Conservation (phyloP, 2,113 vertebrate species). For the Formicarius rufipectus region DNA sequence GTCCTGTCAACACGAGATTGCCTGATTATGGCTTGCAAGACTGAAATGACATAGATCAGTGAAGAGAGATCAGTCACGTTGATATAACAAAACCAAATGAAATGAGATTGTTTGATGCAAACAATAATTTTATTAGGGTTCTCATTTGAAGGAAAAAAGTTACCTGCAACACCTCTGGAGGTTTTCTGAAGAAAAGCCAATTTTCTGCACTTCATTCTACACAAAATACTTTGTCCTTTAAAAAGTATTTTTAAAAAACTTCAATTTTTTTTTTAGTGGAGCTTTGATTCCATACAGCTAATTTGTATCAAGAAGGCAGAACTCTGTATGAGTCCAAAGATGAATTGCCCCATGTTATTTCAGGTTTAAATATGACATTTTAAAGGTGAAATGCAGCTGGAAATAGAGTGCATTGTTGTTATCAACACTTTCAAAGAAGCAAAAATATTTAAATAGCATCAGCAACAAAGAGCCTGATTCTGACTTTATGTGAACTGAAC, state of each 20-base stretch:
- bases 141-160: background rate
- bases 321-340: background rate
- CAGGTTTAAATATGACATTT: background rate
- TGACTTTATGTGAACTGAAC: background rate
- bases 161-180: background rate
- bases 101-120: background rate
- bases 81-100: background rate
- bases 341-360: background rate
- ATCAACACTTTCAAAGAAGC: background rate
- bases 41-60: background rate
- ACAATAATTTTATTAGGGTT: background rate
- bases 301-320: background rate
- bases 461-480: background rate
- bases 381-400: background rate
- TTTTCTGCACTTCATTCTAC: background rate
- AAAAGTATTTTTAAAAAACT: background rate
- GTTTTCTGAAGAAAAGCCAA: background rate
- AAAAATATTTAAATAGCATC: background rate
- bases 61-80: background rate
- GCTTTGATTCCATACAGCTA: background rate
- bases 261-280: background rate
- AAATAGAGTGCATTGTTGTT: background rate
- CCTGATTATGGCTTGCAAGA: background rate
- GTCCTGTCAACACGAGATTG: background rate
- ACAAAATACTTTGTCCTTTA: background rate